Conservation (phyloP, 1,140 invertebrate genomes). For the Euwallacea similis region DNA sequence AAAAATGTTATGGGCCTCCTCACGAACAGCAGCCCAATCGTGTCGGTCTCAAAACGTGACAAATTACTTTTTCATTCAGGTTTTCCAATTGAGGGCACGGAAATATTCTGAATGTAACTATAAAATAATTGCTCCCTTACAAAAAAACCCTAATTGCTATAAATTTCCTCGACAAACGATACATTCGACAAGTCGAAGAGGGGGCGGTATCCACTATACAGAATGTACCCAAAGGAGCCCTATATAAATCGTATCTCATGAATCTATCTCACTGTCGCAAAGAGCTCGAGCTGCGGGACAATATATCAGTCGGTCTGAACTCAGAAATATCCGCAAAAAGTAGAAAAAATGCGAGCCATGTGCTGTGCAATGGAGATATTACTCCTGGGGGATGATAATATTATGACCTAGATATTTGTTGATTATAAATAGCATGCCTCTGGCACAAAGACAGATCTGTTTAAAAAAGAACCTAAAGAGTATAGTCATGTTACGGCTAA, state of each 20-base stretch:
- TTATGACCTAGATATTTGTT: conserved; percentile 3
- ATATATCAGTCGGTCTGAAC: conserved; percentile 46
- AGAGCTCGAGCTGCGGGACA: conserved; percentile 38
- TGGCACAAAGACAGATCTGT: too few species aligned
- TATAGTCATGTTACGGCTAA: conserved; percentile 6
- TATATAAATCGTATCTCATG: conserved; percentile 46
- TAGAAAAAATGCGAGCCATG: conserved; percentile 40
- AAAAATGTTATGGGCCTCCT: too few species aligned
- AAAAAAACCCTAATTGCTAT: conserved; percentile 36
- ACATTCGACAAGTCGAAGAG: conserved; percentile 32
- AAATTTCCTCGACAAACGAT: conserved; percentile 36
- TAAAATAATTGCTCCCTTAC: too few species aligned
- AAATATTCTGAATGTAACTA: too few species aligned
- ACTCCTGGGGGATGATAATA: conserved; percentile 10
- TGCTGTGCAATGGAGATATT: not conserved
- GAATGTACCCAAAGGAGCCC: conserved; percentile 32
- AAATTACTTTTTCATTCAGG: too few species aligned
- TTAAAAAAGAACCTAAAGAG: conserved; percentile 4
- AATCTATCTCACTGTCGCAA: conserved; percentile 46
- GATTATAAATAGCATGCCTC: too few species aligned
- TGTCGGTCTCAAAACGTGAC: too few species aligned
- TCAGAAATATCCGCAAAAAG: conserved; percentile 48
- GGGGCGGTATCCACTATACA: conserved; percentile 24
- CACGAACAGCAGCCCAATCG: too few species aligned
- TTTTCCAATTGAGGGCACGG: too few species aligned